phyloP scores from a whole-genome alignment of 1,140 invertebrate species.

The Pissodes strobi region DNA sequence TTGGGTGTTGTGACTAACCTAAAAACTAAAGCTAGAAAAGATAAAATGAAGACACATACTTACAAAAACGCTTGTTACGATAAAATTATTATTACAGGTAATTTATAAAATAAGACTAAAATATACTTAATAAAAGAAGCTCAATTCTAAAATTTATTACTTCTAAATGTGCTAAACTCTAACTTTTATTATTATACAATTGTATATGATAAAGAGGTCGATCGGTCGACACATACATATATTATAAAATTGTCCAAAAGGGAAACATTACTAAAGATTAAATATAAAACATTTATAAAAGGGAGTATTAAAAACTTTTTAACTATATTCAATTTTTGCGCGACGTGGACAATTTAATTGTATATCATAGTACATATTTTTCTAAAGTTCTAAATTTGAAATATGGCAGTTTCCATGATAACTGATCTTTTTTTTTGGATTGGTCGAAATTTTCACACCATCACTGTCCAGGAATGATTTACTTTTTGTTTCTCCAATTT shows the following conservation, averaged over 20 bases:
- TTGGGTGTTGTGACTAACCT: constrained; percentile 10
- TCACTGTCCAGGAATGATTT: constrained; percentile 27
- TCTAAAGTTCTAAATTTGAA: constrained; percentile 30
- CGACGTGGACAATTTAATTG: constrained; percentile 23
- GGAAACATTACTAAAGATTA: constrained; percentile 29
- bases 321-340: constrained; percentile 11
- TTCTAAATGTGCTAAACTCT: constrained; percentile 29
- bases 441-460: constrained; percentile 22
- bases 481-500: neutral
- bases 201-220: constrained; percentile 28
- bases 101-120: constrained; percentile 24
- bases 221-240: constrained; percentile 24
- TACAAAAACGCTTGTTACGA: constrained; percentile 22
- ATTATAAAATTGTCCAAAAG: constrained; percentile 31
- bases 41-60: constrained; percentile 16
- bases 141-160: constrained; percentile 25
- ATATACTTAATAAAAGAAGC: constrained; percentile 20
- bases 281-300: constrained; percentile 37
- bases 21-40: constrained; percentile 9
- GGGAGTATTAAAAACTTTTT: constrained; percentile 28
- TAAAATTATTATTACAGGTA: constrained; percentile 30
- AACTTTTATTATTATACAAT: constrained; percentile 34
- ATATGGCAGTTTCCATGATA: constrained; percentile 32
- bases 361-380: constrained; percentile 20
- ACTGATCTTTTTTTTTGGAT: constrained; percentile 11